phyloP scores from a whole-genome alignment of 2,797 vertebrate genomes.

The Sphenodon punctatus region DNA sequence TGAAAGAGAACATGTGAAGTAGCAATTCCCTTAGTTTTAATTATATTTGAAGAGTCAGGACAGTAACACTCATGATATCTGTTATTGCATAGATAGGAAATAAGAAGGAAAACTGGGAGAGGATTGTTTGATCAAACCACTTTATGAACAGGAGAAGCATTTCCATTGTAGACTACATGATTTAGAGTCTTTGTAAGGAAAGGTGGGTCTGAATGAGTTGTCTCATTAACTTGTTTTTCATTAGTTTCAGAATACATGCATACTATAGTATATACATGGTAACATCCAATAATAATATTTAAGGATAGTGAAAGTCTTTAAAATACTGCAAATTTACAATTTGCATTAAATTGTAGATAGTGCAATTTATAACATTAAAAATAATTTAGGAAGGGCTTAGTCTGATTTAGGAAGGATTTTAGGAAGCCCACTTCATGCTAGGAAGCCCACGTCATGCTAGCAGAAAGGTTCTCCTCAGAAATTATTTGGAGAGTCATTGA shows the following conservation, averaged over 20 bases:
- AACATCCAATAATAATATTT: no score
- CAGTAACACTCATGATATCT: not conserved
- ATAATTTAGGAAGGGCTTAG: no score
- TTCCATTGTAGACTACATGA: not conserved
- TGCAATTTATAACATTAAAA: no score
- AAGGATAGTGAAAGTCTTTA: no score
- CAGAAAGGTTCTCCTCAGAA: conserved; percentile 1
- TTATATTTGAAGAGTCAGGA: not conserved
- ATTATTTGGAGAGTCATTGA: not conserved
- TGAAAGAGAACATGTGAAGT: not conserved
- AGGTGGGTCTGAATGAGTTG: not conserved
- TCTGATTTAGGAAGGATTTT: no score
- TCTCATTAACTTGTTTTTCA: no score
- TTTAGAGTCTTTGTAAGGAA: conserved; percentile 16
- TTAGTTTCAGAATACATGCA: no score
- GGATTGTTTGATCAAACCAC: not conserved
- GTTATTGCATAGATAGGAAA: not conserved
- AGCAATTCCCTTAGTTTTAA: not conserved
- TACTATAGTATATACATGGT: no score
- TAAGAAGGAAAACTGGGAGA: not conserved
- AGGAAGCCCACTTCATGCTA: no score
- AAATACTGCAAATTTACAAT: no score
- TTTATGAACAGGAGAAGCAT: not conserved
- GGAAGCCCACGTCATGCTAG: no score
- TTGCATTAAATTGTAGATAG: no score